Conservation (phyloP, 2,797 vertebrate genomes). For the Rhinogobio ventralis region DNA sequence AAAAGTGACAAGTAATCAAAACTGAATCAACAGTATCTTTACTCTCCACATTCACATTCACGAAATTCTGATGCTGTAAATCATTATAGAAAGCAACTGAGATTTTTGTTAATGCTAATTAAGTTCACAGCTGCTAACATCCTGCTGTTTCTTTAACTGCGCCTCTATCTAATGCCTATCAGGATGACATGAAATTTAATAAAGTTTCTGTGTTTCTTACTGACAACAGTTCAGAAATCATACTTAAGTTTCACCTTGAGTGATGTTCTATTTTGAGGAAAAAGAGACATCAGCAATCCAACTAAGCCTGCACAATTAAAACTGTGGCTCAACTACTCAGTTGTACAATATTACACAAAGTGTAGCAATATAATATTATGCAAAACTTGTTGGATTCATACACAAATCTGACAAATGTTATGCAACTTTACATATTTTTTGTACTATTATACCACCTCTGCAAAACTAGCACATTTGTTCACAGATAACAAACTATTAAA, state of each 20-base stretch:
- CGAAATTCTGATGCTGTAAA: not conserved
- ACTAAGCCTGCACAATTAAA: not conserved
- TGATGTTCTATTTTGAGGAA: not conserved
- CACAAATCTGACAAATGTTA: not conserved
- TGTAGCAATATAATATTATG: not conserved
- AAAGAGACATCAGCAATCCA: not conserved
- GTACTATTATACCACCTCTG: not conserved
- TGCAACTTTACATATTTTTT: not conserved
- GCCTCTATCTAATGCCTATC: not conserved
- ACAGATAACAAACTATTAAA: too few relatives aligned
- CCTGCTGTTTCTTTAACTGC: not conserved
- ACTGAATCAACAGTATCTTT: not conserved
- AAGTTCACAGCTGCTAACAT: not conserved
- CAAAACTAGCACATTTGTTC: not conserved
- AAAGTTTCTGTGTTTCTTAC: slow-evolving; percentile 5
- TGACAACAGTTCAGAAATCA: not conserved
- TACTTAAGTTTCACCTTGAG: not conserved
- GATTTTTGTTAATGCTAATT: not conserved
- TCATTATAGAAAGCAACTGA: slow-evolving; percentile 5
- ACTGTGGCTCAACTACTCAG: not conserved
- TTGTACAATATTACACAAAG: not conserved
- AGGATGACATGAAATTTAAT: not conserved
- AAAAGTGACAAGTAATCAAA: not conserved
- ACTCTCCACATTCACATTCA: not conserved
- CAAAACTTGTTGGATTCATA: not conserved